These are phyloP conservation scores for Ranitomeya variabilis DNA, from an alignment of 2,113 vertebrate species.

Conservation along the genomic window DNA sequence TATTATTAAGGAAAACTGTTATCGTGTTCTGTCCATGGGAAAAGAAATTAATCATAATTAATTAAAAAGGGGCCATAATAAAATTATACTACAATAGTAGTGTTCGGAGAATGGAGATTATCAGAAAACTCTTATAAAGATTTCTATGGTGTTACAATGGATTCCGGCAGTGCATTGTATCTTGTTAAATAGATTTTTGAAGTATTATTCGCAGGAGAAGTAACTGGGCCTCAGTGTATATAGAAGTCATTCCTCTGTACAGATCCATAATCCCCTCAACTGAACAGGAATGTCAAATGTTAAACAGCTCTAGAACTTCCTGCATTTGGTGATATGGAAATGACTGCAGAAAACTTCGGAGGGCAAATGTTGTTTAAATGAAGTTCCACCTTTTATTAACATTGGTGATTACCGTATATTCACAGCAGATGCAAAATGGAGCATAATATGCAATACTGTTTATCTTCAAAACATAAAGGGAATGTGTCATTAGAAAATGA, in stretches of 20 bases:
- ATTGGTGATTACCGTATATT: no score
- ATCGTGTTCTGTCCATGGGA: background rate
- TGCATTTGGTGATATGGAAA: no score
- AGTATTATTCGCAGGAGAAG: background rate
- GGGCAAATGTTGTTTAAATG: no score
- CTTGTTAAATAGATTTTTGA: background rate
- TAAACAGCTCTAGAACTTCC: no score
- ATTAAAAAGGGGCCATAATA: background rate
- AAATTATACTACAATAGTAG: background rate
- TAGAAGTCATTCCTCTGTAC: background rate
- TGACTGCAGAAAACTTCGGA: no score
- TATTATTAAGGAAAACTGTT: background rate
- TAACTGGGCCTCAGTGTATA: background rate
- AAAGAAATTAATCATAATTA: slow-evolving; percentile 15
- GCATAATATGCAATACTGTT: no score
- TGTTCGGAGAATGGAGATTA: background rate
- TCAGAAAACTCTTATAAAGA: background rate
- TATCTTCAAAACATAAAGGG: no score
- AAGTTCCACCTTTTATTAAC: no score
- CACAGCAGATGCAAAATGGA: no score
- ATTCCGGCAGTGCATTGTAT: background rate
- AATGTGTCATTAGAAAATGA: no score
- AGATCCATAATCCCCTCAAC: background rate
- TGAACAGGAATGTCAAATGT: no score
- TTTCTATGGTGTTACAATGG: background rate